phyloP scores from a whole-genome alignment of 2,797 vertebrate species.

The Alcedo quadribrachys region DNA sequence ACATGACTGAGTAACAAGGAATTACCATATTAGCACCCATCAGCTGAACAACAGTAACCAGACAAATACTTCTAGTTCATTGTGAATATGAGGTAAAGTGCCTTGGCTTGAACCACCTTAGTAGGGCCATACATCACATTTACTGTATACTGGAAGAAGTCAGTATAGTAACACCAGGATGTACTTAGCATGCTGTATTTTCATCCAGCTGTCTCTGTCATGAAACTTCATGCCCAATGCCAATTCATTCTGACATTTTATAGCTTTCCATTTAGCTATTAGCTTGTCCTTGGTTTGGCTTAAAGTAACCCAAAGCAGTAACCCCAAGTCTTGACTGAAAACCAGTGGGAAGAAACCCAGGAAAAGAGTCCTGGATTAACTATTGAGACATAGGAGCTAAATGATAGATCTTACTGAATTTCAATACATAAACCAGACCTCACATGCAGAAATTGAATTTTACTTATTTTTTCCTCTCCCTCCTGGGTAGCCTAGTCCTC shows the following conservation, averaged over 20 bases:
- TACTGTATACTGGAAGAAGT: not conserved
- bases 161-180: not conserved
- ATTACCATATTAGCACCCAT: not conserved
- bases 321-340: not conserved
- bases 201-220: not conserved
- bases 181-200: not conserved
- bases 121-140: not conserved
- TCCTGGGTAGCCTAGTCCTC: not conserved
- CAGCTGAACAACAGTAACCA: not conserved
- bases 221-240: not conserved
- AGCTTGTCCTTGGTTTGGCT: not conserved
- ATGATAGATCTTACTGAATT: not conserved
- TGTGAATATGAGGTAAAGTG: not conserved
- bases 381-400: not conserved
- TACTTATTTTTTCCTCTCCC: rapidly evolving
- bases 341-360: not conserved
- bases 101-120: not conserved
- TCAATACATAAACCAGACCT: not conserved
- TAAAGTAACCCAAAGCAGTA: not conserved
- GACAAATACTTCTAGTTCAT: not conserved
- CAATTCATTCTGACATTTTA: not conserved
- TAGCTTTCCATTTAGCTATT: not conserved
- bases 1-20: not conserved
- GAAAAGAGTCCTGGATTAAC: not conserved
- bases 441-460: not conserved